Evolutionary conservation across 2,113 vertebrate species (phyloP), one percentile per base, ranked within the genome.

Genomic region (Nibea coibor): DNA sequence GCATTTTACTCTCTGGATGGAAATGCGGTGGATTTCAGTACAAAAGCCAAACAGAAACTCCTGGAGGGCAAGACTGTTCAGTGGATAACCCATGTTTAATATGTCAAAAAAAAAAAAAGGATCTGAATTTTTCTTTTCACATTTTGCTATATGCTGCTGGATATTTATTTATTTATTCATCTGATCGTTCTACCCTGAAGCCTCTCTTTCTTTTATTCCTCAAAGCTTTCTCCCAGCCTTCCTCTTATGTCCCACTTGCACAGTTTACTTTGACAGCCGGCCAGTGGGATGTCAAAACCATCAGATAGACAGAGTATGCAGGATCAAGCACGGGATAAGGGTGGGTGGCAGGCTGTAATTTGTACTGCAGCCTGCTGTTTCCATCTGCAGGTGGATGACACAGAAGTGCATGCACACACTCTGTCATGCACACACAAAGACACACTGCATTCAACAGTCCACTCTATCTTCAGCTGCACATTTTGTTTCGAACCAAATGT

Each of bases 291-390:
- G 83, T 87, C 80, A 86, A 67, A 81, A 74, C 75, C 72, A 57
- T 84, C 78, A 84, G 35, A 78, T 42, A 75, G 75, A 82, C 78
- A 67, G 59, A 50, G 48, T 75, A 70, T 59, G 65, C 75, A 81
- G 80, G 85, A 86, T 86, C 81, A 83, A 89, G 82, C 69, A 68
- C 1, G 10, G 82, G 81, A 67, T 83, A 78, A 75, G 72, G 77
- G 75, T 80, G 43, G 72, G 73, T 80, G 87, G 84, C 89, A 90
- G 71, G 80, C 80, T 82, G 81, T 90, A 91, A 93, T 94, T 91
- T 90, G 78, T 90, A 90, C 81, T 64, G 66, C 79, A 66, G 81
- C 78, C 81, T 80, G 88, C 78, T 85, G 85, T 86, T 83, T 84
- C 84, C 88, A 88, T 88, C 73, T 83, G 85, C 76, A 87, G 62